Evolutionary conservation across 1,140 invertebrate genomes (phyloP).

Genomic region (Ceratina australensis): DNA sequence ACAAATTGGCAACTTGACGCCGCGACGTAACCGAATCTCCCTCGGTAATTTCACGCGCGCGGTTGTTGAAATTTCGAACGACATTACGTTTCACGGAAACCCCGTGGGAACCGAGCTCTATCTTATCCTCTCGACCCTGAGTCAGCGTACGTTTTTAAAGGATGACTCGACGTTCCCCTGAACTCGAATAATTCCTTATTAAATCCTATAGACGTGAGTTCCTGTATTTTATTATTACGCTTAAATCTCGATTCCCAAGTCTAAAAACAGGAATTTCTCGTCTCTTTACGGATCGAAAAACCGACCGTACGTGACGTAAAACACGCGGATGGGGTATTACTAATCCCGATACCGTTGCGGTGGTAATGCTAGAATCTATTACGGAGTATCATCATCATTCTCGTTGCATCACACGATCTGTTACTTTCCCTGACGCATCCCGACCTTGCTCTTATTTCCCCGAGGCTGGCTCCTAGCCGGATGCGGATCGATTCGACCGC

Average conservation of each 20-base stretch:
- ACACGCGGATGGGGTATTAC: neutral
- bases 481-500: constrained; percentile 46
- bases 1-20: constrained; percentile 54
- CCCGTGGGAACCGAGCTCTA: too few relatives aligned
- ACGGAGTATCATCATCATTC: constrained; percentile 13
- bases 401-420: constrained; percentile 34
- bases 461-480: constrained; percentile 15
- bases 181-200: too few relatives aligned
- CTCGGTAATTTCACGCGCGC: constrained; percentile 12
- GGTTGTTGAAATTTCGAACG: constrained; percentile 15
- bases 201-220: too few relatives aligned
- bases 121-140: too few relatives aligned
- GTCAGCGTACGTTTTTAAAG: too few relatives aligned
- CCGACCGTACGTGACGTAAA: constrained; percentile 15
- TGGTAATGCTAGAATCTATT: neutral
- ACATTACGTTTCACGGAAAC: constrained; percentile 14
- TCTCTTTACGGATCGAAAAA: neutral
- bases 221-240: too few relatives aligned
- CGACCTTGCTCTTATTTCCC: constrained; percentile 50
- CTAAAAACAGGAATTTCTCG: too few relatives aligned
- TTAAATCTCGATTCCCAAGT: too few relatives aligned
- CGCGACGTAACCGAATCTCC: constrained; percentile 29
- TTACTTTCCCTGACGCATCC: constrained; percentile 37
- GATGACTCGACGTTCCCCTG: too few relatives aligned
- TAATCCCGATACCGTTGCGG: neutral